phyloP scores from a whole-genome alignment of 2,888 invertebrate genomes.

The Cataglyphis rosenhaueri region DNA sequence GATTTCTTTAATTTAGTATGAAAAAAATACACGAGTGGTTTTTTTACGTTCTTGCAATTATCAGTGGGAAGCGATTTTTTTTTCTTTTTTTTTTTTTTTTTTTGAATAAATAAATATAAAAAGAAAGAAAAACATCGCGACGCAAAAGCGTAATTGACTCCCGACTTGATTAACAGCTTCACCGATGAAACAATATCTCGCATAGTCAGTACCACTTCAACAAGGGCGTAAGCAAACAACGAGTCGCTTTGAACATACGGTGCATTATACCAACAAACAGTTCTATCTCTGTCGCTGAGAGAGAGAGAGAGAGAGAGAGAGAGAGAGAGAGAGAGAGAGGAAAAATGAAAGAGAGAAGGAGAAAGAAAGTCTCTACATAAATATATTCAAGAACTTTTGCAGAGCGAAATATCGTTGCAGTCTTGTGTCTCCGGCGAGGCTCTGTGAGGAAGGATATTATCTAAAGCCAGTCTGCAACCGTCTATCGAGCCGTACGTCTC shows the following conservation, averaged over 20 bases:
- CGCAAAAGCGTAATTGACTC: background rate
- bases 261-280: slow-evolving; percentile 18
- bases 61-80: background rate
- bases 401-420: slow-evolving; percentile 71
- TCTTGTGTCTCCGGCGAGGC: slow-evolving; percentile 42
- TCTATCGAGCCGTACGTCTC: slow-evolving; percentile 75
- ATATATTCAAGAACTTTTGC: slow-evolving; percentile 60
- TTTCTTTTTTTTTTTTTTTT: background rate
- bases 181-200: background rate
- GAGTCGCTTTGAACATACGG: slow-evolving; percentile 12
- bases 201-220: background rate
- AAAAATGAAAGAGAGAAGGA: slow-evolving; percentile 3
- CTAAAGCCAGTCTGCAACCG: slow-evolving; percentile 77
- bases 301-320: background rate
- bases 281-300: slow-evolving; percentile 18
- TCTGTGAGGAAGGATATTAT: slow-evolving; percentile 72
- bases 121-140: background rate
- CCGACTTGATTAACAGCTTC: slow-evolving; percentile 23
- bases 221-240: slow-evolving; percentile 6
- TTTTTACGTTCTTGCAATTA: background rate
- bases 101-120: background rate
- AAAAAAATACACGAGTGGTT: background rate
- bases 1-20: background rate
- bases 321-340: background rate
- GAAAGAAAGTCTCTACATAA: slow-evolving; percentile 11